Evolutionary conservation across 2,888 invertebrate species (phyloP).

Genomic region (Hofmannophila pseudospretella): DNA sequence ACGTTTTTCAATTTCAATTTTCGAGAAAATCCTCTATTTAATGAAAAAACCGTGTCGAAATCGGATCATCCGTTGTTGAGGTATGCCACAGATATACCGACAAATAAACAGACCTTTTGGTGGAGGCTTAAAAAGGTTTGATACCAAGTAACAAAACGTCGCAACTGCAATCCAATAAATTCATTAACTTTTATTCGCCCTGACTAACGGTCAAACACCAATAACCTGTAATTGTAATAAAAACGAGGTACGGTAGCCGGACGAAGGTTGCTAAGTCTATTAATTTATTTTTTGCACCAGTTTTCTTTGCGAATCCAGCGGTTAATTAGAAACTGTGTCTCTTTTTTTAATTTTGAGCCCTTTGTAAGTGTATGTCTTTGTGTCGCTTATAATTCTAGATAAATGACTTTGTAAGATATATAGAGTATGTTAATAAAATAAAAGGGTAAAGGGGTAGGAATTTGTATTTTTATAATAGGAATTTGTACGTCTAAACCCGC

Average conservation of each 20-base stretch:
- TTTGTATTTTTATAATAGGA: too few species aligned
- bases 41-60: too few species aligned
- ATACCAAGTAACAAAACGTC: too few species aligned
- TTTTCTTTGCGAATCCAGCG: neutral
- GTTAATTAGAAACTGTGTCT: slow-evolving; percentile 1
- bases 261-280: slow-evolving; percentile 2
- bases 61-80: too few species aligned
- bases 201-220: neutral
- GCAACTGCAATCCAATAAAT: slow-evolving; percentile 1
- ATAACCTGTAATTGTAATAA: slow-evolving; percentile 2
- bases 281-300: slow-evolving; percentile 1
- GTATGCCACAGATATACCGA: too few species aligned
- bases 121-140: too few species aligned
- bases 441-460: too few species aligned
- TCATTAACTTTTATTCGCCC: neutral
- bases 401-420: neutral
- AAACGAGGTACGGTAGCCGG: neutral
- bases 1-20: too few species aligned
- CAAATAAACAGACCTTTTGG: too few species aligned
- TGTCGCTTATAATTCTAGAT: neutral
- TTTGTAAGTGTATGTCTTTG: neutral
- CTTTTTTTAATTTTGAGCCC: slow-evolving; percentile 8
- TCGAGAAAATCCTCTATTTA: too few species aligned
- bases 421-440: too few species aligned
- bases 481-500: too few species aligned